A percentile compares a stretch with the other conserved stretches of the same genome.
These are phyloP conservation scores for Xyliphius kryptos DNA, from an alignment of 2,113 vertebrate genomes.

Conservation along the genomic window DNA sequence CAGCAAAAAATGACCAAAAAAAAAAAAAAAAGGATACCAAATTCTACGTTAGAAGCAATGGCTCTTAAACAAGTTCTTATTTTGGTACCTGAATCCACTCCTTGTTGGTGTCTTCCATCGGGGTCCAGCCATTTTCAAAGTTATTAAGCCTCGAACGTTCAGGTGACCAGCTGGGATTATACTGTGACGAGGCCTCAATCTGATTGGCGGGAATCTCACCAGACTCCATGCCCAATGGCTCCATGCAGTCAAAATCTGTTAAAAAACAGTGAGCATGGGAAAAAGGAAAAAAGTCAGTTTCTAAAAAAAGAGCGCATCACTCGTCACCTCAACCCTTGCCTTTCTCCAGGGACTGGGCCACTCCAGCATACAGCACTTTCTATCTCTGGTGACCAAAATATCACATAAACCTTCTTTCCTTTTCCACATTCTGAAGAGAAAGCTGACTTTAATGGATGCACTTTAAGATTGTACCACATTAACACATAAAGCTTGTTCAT, in stretches of 20 bases:
- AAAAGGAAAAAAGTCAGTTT: conserved; percentile 5
- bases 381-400: conserved; percentile 41
- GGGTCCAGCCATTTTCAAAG: conserved; percentile 94
- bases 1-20: too few species aligned
- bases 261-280: conserved; percentile 27
- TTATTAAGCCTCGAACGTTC: conserved; percentile 93
- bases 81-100: conserved; percentile 99
- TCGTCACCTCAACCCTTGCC: conserved; percentile 39
- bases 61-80: too few species aligned
- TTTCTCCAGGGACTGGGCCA: conserved; percentile 47
- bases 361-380: conserved; percentile 45
- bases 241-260: conserved; percentile 89
- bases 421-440: conserved; percentile 22
- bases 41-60: too few species aligned
- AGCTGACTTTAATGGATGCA: conserved; percentile 48
- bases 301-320: too few species aligned
- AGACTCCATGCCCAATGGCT: conserved; percentile 92
- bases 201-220: conserved; percentile 91
- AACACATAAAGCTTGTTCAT: conserved; percentile 55
- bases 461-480: conserved; percentile 51
- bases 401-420: conserved; percentile 20
- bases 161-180: conserved; percentile 86
- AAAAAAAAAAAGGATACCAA: neutral
- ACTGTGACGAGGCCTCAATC: conserved; percentile 88
- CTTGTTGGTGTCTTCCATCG: conserved; percentile 80